A percentile compares a stretch with the other conserved stretches of the same genome.
Evolutionary conservation across 2,113 vertebrate species (phyloP).

Genomic region (Tachycineta bicolor): DNA sequence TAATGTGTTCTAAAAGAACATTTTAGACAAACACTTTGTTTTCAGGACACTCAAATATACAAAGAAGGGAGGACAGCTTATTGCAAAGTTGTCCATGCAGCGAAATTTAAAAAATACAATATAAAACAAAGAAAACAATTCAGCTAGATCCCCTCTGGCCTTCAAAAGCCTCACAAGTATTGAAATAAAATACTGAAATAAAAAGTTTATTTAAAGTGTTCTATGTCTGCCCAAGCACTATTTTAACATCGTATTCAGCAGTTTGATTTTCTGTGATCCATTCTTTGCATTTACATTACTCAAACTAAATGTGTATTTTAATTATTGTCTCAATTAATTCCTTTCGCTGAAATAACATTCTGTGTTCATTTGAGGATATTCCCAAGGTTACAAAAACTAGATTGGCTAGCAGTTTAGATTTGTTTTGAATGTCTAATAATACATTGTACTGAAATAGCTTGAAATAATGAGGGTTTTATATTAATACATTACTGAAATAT

Average conservation of each 20-base stretch:
- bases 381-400: not conserved
- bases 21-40: not conserved
- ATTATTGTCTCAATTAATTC: not conserved
- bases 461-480: not conserved
- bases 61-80: not conserved
- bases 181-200: not conserved
- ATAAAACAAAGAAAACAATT: not conserved
- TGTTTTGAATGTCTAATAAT: not conserved
- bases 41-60: not conserved
- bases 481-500: not conserved
- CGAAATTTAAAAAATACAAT: not conserved
- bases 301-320: not conserved
- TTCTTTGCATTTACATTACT: not conserved
- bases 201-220: not conserved
- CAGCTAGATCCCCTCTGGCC: not conserved
- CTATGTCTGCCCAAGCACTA: not conserved
- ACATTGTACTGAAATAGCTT: not conserved
- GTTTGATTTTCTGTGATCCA: not conserved
- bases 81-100: not conserved
- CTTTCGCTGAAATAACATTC: conserved; percentile 1
- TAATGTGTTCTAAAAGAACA: not conserved
- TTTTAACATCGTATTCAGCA: not conserved
- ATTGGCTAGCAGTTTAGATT: not conserved
- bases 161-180: not conserved
- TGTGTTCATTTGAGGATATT: not conserved